Percentiles rank a stretch among this genome's conserved stretches.
Conservation (phyloP, 2,113 vertebrate genomes). For the Peromyscus polionotus region DNA sequence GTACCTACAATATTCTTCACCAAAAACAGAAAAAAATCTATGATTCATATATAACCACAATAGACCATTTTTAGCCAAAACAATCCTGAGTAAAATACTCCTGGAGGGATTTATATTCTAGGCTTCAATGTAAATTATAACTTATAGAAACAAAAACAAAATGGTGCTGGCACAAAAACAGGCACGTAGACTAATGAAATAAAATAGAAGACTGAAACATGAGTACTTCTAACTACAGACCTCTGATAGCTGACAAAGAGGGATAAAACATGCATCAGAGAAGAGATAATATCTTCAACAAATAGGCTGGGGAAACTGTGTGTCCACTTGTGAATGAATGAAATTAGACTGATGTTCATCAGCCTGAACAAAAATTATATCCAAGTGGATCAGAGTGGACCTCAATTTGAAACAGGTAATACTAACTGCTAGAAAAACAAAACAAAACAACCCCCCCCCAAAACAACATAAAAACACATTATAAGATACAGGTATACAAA, state of each 20-base stretch:
- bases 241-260: not conserved
- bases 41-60: not conserved
- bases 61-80: not conserved
- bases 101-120: not conserved
- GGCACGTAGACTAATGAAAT: not conserved
- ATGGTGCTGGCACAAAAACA: not conserved
- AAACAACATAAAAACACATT: not conserved
- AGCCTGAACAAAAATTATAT: not conserved
- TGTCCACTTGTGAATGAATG: not conserved
- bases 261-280: not conserved
- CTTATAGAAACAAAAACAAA: not conserved
- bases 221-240: not conserved
- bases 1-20: not conserved
- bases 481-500: not conserved
- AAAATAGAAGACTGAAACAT: not conserved
- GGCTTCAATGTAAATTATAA: not conserved
- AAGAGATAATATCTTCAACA: not conserved
- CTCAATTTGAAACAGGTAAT: not conserved
- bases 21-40: not conserved
- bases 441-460: too few species aligned
- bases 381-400: not conserved
- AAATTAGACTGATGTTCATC: not conserved
- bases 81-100: not conserved
- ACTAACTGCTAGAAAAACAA: not conserved
- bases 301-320: not conserved